Percentiles rank a stretch among this genome's conserved stretches.
Evolutionary conservation across 1,140 invertebrate species (phyloP).

Genomic region (Monochamus saltuarius): DNA sequence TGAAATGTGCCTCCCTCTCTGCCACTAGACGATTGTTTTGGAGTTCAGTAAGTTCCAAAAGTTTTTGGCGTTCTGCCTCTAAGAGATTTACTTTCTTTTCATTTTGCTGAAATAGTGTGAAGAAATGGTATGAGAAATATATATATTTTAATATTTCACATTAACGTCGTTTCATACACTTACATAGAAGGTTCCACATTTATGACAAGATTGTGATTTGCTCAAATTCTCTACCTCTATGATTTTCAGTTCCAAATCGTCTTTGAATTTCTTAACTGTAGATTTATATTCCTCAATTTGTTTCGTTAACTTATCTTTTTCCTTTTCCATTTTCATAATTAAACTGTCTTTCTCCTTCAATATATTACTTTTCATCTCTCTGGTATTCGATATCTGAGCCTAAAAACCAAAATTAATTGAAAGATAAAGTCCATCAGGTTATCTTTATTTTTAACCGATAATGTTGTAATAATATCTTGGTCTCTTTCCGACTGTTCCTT

Average conservation of each 20-base stretch:
- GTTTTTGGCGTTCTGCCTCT: slow-evolving; percentile 57
- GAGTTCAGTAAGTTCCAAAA: slow-evolving; percentile 56
- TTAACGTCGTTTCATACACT: not conserved
- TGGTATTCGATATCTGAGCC: slow-evolving; percentile 2
- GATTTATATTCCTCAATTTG: slow-evolving; percentile 26
- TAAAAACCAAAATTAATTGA: not conserved
- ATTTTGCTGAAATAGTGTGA: slow-evolving; percentile 26
- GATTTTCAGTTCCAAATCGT: not conserved
- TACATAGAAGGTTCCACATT: no score
- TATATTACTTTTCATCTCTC: slow-evolving; percentile 4
- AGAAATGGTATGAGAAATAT: slow-evolving; percentile 31
- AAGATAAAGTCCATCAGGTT: no score
- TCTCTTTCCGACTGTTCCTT: slow-evolving; percentile 15
- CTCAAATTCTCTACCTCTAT: not conserved
- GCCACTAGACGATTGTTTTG: slow-evolving; percentile 56
- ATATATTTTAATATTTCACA: slow-evolving; percentile 18
- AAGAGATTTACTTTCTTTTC: no score
- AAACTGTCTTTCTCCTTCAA: slow-evolving; percentile 4
- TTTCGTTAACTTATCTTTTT: not conserved
- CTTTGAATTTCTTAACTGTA: slow-evolving; percentile 9
- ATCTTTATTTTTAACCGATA: slow-evolving; percentile 1
- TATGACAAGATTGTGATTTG: no score
- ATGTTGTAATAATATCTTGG: slow-evolving; percentile 13
- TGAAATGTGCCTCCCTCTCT: slow-evolving; percentile 50
- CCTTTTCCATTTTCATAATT: slow-evolving; percentile 11